Conservation (phyloP, 1,140 invertebrate genomes). For the Cydia fagiglandana region DNA sequence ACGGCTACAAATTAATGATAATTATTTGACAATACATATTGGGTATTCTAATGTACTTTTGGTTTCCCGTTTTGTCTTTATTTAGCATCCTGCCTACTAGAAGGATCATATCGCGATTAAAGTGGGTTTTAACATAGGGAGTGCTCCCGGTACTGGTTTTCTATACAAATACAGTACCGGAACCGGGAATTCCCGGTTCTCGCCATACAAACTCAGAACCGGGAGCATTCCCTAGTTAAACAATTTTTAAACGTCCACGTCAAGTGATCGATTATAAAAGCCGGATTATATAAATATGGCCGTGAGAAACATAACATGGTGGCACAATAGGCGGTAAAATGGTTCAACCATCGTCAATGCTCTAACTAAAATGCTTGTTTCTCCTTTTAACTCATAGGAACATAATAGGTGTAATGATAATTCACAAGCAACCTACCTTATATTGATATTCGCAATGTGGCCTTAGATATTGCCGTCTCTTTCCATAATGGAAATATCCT, state of each 20-base stretch:
- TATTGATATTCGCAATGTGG: constrained; percentile 19
- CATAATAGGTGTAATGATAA: background rate
- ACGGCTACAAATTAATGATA: background rate
- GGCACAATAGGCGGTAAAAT: constrained; percentile 5
- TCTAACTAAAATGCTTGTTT: background rate
- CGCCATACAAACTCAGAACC: too few relatives aligned
- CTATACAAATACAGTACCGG: too few relatives aligned
- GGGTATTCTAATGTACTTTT: background rate
- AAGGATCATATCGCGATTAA: too few relatives aligned
- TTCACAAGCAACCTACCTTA: constrained; percentile 12
- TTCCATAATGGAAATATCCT: background rate
- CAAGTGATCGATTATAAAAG: too few relatives aligned
- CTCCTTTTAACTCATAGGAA: too few relatives aligned
- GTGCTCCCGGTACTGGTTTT: too few relatives aligned
- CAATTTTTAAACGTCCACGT: too few relatives aligned
- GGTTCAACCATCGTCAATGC: background rate
- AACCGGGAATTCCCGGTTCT: too few relatives aligned
- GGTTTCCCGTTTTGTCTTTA: background rate
- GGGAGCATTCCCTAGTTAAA: too few relatives aligned
- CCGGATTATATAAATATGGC: background rate
- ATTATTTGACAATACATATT: background rate
- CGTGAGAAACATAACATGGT: constrained; percentile 9
- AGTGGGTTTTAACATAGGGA: too few relatives aligned
- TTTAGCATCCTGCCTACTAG: too few relatives aligned
- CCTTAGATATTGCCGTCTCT: background rate